A percentile compares a stretch with the other conserved stretches of the same genome.
These are phyloP conservation scores for Scolopax rusticola DNA, from an alignment of 2,797 vertebrate genomes.

Conservation along the genomic window DNA sequence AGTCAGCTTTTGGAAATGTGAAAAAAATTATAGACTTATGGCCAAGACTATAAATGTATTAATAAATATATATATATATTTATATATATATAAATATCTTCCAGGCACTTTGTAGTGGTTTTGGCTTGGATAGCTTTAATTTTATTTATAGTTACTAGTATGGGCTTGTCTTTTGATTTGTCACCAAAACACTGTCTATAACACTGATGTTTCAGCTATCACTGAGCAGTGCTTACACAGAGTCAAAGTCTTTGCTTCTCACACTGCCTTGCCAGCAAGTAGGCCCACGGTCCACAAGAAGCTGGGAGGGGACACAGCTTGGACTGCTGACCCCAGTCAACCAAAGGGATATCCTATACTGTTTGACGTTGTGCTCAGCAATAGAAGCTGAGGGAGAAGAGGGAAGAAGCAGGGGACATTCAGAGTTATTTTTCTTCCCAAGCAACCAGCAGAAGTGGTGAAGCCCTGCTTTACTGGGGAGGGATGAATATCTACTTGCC, in stretches of 20 bases:
- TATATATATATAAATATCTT: background rate
- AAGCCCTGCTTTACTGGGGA: background rate
- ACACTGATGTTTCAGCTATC: background rate
- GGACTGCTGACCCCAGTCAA: background rate
- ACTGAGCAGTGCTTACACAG: background rate
- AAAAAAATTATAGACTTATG: background rate
- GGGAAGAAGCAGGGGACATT: accelerated
- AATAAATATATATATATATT: no score
- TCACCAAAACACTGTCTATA: background rate
- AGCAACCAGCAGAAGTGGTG: background rate
- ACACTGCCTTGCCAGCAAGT: accelerated
- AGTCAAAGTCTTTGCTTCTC: background rate
- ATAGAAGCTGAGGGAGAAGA: background rate
- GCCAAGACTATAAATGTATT: background rate
- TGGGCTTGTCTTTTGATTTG: background rate
- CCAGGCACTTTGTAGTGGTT: background rate
- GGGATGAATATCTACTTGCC: background rate
- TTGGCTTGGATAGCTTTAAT: background rate
- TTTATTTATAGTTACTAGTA: background rate
- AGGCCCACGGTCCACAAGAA: background rate
- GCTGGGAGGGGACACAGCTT: accelerated
- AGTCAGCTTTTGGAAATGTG: background rate
- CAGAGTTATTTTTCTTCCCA: background rate
- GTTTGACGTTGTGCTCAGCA: background rate
- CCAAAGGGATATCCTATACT: no score